phyloP scores from a whole-genome alignment of 1,140 invertebrate genomes.

The Araneus ventricosus region DNA sequence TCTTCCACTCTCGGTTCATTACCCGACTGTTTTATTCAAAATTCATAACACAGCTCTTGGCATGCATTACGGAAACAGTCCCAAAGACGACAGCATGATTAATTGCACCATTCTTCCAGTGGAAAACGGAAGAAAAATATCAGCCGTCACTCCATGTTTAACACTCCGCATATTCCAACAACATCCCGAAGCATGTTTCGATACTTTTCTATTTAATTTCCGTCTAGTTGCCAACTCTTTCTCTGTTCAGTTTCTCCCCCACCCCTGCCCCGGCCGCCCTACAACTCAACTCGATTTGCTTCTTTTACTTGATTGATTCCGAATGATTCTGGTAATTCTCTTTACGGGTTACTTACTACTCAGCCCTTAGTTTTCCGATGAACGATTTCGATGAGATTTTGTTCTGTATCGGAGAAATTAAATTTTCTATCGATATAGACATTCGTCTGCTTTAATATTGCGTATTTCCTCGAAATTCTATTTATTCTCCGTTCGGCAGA shows the following conservation, averaged over 20 bases:
- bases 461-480: constrained; percentile 2
- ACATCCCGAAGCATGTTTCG: constrained; percentile 28
- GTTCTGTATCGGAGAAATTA: constrained; percentile 45
- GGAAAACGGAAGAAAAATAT: not conserved
- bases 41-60: constrained; percentile 42
- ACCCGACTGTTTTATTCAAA: constrained; percentile 48
- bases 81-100: constrained; percentile 48
- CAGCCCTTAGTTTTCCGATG: constrained; percentile 23
- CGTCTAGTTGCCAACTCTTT: constrained; percentile 54
- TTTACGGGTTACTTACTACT: not conserved
- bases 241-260: not conserved
- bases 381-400: constrained; percentile 37
- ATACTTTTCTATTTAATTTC: constrained; percentile 62
- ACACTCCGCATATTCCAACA: constrained; percentile 46
- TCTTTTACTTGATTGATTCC: constrained; percentile 59
- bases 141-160: constrained; percentile 53
- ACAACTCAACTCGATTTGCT: constrained; percentile 15
- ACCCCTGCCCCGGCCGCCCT: not conserved
- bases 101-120: constrained; percentile 43
- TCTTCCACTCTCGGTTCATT: not conserved
- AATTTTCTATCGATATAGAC: constrained; percentile 39
- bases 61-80: constrained; percentile 1
- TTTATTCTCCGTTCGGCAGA: constrained; percentile 20
- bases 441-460: not conserved
- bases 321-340: constrained; percentile 52